phyloP scores from a whole-genome alignment of 2,113 vertebrate genomes.

The Phrynosoma blainvillii region DNA sequence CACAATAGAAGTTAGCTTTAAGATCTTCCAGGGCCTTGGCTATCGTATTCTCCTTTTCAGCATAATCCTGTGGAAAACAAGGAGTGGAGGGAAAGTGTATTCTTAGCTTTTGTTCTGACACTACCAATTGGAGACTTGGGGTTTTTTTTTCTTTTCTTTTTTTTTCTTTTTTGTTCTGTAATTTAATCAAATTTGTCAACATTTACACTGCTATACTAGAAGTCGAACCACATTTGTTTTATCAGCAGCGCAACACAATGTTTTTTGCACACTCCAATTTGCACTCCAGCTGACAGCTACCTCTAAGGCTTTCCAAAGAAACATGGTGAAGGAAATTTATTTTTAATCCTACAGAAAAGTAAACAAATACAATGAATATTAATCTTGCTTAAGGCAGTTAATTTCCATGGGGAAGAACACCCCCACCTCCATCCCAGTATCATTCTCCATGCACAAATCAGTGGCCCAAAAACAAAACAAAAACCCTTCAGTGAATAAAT shows the following conservation, averaged over 20 bases:
- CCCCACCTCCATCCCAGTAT: no score
- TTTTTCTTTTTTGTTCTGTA: slow-evolving; percentile 28
- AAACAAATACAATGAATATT: slow-evolving; percentile 50
- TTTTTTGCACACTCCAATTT: slow-evolving; percentile 55
- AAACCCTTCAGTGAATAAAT: not conserved
- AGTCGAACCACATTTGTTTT: slow-evolving; percentile 41
- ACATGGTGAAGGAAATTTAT: slow-evolving; percentile 25
- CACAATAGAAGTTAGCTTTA: slow-evolving; percentile 94
- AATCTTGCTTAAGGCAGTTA: slow-evolving; percentile 41
- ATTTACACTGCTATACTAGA: slow-evolving; percentile 53
- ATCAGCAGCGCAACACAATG: slow-evolving; percentile 18
- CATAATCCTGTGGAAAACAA: slow-evolving; percentile 79
- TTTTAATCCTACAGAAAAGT: slow-evolving; percentile 26
- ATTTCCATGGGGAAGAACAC: slow-evolving; percentile 15
- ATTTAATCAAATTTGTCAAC: slow-evolving; percentile 65
- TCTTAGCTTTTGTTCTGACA: slow-evolving; percentile 61
- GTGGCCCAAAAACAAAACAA: not conserved
- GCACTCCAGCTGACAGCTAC: slow-evolving; percentile 32
- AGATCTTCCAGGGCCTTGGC: slow-evolving; percentile 86
- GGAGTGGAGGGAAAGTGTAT: slow-evolving; percentile 33
- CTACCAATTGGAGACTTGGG: not conserved
- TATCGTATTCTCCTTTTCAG: slow-evolving; percentile 85
- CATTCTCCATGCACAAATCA: rapidly evolving
- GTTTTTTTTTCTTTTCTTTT: slow-evolving; percentile 3
- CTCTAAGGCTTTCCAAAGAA: slow-evolving; percentile 19